Conservation (phyloP, 2,797 vertebrate genomes). For the Gymnodraco acuticeps region DNA sequence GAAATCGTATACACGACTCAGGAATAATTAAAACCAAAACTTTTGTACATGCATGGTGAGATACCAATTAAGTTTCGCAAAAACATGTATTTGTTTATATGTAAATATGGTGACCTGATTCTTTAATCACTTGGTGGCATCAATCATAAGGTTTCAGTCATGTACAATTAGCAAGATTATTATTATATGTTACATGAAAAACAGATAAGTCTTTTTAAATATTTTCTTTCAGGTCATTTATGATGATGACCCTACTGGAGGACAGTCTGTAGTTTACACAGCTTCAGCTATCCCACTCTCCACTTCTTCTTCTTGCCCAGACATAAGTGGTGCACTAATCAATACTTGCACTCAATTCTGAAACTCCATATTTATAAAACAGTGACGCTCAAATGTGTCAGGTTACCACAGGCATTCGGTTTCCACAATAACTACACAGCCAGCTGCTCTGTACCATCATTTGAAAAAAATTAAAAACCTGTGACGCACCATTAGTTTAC, state of each 20-base stretch:
- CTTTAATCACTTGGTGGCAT: not conserved
- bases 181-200: not conserved
- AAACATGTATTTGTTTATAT: too few species aligned
- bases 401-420: conserved; percentile 12
- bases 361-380: conserved; percentile 46
- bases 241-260: not conserved
- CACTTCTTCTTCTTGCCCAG: not conserved
- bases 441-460: conserved; percentile 11
- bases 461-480: conserved; percentile 6
- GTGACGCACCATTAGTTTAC: conserved; percentile 6
- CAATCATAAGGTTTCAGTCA: not conserved
- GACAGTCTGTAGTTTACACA: not conserved
- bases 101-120: not conserved
- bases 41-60: too few species aligned
- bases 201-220: not conserved
- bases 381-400: conserved; percentile 18
- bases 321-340: conserved; percentile 42
- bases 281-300: conserved; percentile 5
- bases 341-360: conserved; percentile 45
- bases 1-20: not conserved
- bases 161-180: not conserved
- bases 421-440: not conserved
- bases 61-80: too few species aligned
- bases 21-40: not conserved
- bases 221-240: not conserved